Evolutionary conservation across 2,888 invertebrate genomes (phyloP).

Genomic region (Rotaria socialis): DNA sequence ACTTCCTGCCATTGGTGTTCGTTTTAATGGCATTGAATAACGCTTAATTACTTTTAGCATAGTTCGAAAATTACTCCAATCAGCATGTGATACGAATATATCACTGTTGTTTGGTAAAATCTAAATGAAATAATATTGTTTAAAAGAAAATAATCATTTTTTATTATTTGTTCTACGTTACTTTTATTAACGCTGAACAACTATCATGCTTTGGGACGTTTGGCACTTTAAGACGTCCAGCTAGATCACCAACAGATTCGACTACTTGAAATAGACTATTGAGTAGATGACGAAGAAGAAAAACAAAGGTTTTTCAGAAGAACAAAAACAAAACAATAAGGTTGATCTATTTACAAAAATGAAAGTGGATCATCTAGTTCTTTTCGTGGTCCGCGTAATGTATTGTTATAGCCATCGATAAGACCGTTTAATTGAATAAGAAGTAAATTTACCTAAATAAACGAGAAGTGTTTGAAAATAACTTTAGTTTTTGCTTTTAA

Average conservation of each 20-base stretch:
- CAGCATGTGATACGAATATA: constrained; percentile 74
- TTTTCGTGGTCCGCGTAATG: constrained; percentile 45
- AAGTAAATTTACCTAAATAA: constrained; percentile 64
- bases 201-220: constrained; percentile 58
- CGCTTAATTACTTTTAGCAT: constrained; percentile 80
- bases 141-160: constrained; percentile 42
- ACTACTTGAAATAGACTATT: constrained; percentile 70
- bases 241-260: constrained; percentile 72
- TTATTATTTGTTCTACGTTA: constrained; percentile 44
- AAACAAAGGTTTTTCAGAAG: not conserved
- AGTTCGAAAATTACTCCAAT: constrained; percentile 73
- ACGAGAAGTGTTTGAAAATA: no score
- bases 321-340: not conserved
- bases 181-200: constrained; percentile 69
- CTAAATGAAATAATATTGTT: constrained; percentile 8
- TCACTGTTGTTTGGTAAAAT: constrained; percentile 64
- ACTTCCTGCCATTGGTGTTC: constrained; percentile 1
- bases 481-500: not conserved
- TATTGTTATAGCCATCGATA: constrained; percentile 68
- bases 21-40: constrained; percentile 64
- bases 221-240: constrained; percentile 54
- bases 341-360: not conserved
- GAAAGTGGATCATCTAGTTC: not conserved
- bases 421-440: constrained; percentile 75
- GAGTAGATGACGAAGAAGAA: constrained; percentile 35